Conservation (phyloP, 1,140 invertebrate species). For the Brachionus asplanchnoidis region DNA sequence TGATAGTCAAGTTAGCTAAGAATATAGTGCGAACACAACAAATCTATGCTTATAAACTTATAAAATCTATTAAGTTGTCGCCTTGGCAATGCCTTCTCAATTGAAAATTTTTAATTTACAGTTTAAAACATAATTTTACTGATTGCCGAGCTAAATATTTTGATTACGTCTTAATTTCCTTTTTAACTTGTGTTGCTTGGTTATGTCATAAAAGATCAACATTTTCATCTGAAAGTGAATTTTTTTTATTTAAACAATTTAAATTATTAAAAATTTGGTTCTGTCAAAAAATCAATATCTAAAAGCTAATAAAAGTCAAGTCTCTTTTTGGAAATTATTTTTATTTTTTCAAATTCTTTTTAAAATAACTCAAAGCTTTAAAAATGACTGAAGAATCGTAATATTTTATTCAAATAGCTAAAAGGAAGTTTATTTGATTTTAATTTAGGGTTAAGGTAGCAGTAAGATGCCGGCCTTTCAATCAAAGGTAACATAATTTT, state of each 20-base stretch:
- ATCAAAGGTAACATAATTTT: conserved; percentile 51
- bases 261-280: background rate
- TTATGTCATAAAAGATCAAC: background rate
- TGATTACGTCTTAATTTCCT: background rate
- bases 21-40: conserved; percentile 24
- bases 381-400: conserved; percentile 42
- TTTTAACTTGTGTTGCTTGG: background rate
- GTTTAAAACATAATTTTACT: background rate
- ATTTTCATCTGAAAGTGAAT: background rate
- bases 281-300: background rate
- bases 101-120: background rate
- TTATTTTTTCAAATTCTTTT: background rate
- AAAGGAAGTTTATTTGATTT: background rate
- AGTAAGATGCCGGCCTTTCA: conserved; percentile 63
- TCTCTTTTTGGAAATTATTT: background rate
- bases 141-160: background rate
- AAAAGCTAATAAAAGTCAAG: background rate
- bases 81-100: background rate
- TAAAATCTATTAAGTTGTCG: conserved; percentile 10
- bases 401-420: background rate
- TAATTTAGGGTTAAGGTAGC: conserved; percentile 60
- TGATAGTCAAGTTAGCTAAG: conserved; percentile 36
- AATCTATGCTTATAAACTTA: conserved; percentile 30
- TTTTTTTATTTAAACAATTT: background rate
- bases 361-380: background rate